Conservation (phyloP, 2,888 invertebrate species). For the Tethea ocularis region DNA sequence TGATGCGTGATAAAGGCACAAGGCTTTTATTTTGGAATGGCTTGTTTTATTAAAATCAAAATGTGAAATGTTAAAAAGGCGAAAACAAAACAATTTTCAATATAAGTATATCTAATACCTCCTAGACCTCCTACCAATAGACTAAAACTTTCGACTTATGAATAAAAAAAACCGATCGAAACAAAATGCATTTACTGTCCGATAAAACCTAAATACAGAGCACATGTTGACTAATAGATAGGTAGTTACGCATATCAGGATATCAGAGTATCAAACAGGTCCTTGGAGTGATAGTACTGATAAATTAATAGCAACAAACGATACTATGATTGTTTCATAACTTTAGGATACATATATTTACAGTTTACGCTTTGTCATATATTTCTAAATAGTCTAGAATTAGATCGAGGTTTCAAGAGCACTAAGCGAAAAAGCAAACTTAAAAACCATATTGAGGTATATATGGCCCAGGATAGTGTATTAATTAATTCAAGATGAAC, state of each 20-base stretch:
- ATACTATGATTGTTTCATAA: not conserved
- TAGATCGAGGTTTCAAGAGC: not conserved
- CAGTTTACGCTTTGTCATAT: not conserved
- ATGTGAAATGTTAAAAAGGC: too few species aligned
- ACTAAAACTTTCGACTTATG: too few species aligned
- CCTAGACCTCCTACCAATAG: too few species aligned
- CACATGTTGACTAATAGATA: not conserved
- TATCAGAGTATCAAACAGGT: not conserved
- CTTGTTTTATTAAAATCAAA: too few species aligned
- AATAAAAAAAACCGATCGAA: not conserved
- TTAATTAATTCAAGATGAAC: too few species aligned
- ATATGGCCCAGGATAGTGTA: too few species aligned
- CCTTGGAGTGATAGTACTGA: constrained; percentile 1
- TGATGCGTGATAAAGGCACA: too few species aligned
- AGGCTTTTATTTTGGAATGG: too few species aligned
- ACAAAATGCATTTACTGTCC: not conserved
- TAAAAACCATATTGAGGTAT: too few species aligned
- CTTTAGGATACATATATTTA: not conserved
- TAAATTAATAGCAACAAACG: not conserved
- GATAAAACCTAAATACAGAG: not conserved
- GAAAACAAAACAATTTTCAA: too few species aligned
- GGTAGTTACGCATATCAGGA: not conserved
- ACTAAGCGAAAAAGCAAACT: not conserved
- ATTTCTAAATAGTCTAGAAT: too few species aligned
- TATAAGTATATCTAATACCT: too few species aligned